Conservation (phyloP, 1,140 invertebrate genomes). For the Heliconius hermathena region DNA sequence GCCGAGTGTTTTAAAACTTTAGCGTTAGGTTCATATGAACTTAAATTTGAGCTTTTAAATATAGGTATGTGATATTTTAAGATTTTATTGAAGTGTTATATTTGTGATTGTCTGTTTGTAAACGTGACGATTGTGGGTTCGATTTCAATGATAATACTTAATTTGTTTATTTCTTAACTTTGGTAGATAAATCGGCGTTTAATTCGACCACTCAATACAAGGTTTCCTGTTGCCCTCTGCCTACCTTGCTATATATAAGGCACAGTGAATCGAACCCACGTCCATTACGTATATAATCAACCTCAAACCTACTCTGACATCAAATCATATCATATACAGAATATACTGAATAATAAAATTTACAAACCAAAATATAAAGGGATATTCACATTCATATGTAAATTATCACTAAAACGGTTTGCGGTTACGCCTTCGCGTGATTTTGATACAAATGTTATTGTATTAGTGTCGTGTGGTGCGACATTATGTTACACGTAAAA, state of each 20-base stretch:
- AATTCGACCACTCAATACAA: not conserved
- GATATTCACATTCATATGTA: constrained; percentile 3
- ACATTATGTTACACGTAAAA: constrained; percentile 4
- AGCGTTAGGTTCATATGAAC: not conserved
- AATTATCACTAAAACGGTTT: constrained; percentile 4
- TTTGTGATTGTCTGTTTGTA: too few relatives aligned
- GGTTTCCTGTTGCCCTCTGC: too few relatives aligned
- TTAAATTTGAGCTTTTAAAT: not conserved
- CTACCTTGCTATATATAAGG: too few relatives aligned
- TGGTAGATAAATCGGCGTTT: too few relatives aligned
- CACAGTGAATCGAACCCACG: too few relatives aligned
- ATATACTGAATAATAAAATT: not conserved
- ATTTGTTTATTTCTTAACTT: too few relatives aligned
- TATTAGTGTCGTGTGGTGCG: constrained; percentile 12
- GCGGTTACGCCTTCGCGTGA: constrained; percentile 5
- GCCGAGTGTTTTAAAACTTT: constrained; percentile 49
- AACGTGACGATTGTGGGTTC: too few relatives aligned
- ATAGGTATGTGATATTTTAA: too few relatives aligned
- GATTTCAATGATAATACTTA: not conserved
- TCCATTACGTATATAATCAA: too few relatives aligned
- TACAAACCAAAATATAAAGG: not conserved
- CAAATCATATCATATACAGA: not conserved
- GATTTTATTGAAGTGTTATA: too few relatives aligned
- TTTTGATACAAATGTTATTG: constrained; percentile 11
- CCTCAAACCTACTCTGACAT: not conserved